Conservation (phyloP, 1,140 invertebrate species). For the Trichomalopsis sarcophagae region DNA sequence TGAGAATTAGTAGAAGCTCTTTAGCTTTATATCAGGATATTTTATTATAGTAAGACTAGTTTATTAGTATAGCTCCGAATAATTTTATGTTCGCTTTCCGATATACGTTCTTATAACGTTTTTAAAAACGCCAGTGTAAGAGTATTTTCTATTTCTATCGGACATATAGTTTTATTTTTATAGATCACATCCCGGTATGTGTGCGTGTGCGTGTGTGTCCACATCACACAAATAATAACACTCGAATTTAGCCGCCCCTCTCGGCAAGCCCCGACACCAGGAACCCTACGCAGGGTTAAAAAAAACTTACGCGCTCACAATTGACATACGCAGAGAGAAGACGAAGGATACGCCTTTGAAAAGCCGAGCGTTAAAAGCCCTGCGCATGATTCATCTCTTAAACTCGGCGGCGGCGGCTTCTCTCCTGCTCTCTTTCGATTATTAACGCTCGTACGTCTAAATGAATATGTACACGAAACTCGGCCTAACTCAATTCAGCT, state of each 20-base stretch:
- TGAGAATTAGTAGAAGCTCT: too few species aligned
- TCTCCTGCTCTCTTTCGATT: conserved; percentile 59
- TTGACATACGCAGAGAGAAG: conserved; percentile 44
- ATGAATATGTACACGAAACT: conserved; percentile 73
- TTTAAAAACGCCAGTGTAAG: too few species aligned
- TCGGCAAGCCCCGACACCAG: not conserved
- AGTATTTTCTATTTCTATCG: not conserved
- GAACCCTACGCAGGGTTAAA: not conserved
- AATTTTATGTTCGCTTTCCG: too few species aligned
- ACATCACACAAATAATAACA: not conserved
- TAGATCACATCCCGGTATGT: conserved; percentile 25
- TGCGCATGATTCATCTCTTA: conserved; percentile 71
- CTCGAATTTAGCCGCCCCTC: conserved; percentile 23
- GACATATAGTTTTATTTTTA: conserved; percentile 28
- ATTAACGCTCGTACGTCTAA: conserved; percentile 64
- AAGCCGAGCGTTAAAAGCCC: conserved; percentile 58
- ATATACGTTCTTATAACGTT: too few species aligned
- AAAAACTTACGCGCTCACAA: conserved; percentile 5
- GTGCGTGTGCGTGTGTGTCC: too few species aligned
- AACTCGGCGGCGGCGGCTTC: conserved; percentile 60
- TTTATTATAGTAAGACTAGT: too few species aligned
- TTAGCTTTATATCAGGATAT: too few species aligned
- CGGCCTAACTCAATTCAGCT: conserved; percentile 68
- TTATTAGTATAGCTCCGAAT: too few species aligned
- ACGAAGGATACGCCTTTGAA: conserved; percentile 51